A percentile compares a stretch with the other conserved stretches of the same genome.
Evolutionary conservation across 2,888 invertebrate genomes (phyloP).

Genomic region (Zaprionus bogoriensis): DNA sequence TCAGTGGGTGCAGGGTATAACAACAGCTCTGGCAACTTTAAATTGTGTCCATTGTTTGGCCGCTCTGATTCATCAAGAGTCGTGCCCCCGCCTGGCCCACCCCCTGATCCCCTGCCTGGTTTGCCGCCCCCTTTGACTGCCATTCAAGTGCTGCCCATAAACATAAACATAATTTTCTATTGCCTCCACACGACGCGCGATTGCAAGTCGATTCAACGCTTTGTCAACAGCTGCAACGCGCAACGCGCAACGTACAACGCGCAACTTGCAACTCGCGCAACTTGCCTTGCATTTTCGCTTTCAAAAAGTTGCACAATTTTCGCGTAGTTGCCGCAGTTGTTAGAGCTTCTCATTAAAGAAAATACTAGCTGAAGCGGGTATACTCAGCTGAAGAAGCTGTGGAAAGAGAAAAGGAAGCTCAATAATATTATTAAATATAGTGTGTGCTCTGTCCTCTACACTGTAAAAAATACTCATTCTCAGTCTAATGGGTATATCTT

Average conservation of each 20-base stretch:
- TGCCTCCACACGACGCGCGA: constrained; percentile 36
- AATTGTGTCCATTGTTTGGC: constrained; percentile 45
- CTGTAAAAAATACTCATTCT: too few relatives aligned
- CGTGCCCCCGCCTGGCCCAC: neutral
- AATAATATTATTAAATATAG: neutral
- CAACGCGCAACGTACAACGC: neutral
- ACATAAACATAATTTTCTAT: constrained; percentile 65
- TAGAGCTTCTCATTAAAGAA: constrained; percentile 27
- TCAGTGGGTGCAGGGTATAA: too few relatives aligned
- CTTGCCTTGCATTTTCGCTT: constrained; percentile 55
- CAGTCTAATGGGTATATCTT: too few relatives aligned
- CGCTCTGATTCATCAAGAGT: constrained; percentile 51
- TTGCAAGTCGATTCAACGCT: constrained; percentile 36
- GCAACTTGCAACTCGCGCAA: constrained; percentile 23
- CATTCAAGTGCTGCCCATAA: constrained; percentile 29
- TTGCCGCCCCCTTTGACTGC: neutral
- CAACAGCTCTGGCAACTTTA: constrained; percentile 3
- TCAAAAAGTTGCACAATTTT: constrained; percentile 47
- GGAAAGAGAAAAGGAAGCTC: too few relatives aligned
- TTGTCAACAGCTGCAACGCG: constrained; percentile 53
- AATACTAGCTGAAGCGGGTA: neutral
- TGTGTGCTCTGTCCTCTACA: neutral
- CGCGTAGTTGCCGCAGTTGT: constrained; percentile 30
- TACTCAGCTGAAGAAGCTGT: neutral
- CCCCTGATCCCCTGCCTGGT: neutral